These are phyloP conservation scores for Archilochus colubris DNA, from an alignment of 2,113 vertebrate genomes.

Conservation along the genomic window DNA sequence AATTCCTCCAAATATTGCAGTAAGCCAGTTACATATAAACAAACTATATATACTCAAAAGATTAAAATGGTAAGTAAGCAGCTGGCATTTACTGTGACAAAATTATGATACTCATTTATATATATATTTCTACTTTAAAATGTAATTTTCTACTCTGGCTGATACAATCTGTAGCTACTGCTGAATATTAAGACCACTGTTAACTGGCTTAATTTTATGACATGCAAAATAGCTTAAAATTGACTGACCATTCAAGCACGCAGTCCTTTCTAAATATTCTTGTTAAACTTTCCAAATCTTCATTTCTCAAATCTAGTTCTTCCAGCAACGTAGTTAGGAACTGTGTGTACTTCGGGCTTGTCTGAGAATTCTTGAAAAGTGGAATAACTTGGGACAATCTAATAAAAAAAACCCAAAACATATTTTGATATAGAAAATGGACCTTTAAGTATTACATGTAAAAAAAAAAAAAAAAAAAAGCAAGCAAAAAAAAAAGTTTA, in stretches of 20 bases:
- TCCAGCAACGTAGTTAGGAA: slow-evolving; percentile 76
- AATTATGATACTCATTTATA: slow-evolving; percentile 47
- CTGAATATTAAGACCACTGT: background rate
- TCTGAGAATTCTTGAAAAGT: slow-evolving; percentile 56
- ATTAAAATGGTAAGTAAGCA: slow-evolving; percentile 24
- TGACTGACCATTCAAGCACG: slow-evolving; percentile 61
- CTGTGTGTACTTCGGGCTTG: slow-evolving; percentile 66
- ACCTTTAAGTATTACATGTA: background rate
- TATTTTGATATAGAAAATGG: background rate
- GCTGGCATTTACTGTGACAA: slow-evolving; percentile 48
- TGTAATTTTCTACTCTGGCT: background rate
- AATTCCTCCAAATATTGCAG: slow-evolving; percentile 6
- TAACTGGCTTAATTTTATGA: background rate
- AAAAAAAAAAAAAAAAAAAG: background rate
- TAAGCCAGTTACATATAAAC: background rate
- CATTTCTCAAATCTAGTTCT: slow-evolving; percentile 76
- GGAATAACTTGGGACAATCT: slow-evolving; percentile 71
- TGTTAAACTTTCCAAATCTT: slow-evolving; percentile 80
- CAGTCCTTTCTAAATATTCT: slow-evolving; percentile 67
- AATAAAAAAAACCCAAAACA: background rate
- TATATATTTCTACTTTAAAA: slow-evolving; percentile 15
- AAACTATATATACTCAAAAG: background rate
- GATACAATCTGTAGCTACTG: slow-evolving; percentile 6
- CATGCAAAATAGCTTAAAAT: background rate
- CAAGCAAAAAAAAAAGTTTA: background rate